Conservation (phyloP, 2,113 vertebrate genomes). For the Chloroceryle aenea region DNA sequence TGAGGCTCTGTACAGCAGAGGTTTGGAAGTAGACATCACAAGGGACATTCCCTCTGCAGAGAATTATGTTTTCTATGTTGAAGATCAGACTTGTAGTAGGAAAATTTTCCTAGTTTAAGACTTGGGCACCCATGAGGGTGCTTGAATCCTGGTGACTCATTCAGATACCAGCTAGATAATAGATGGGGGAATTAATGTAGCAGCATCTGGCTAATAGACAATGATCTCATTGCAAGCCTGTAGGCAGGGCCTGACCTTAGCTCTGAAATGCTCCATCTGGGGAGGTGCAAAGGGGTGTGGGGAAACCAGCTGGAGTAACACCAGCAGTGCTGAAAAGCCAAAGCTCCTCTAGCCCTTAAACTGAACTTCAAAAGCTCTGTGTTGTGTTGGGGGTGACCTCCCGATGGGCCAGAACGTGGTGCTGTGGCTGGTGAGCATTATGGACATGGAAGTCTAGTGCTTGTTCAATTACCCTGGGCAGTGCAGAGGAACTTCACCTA, state of each 20-base stretch:
- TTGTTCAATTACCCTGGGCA: neutral
- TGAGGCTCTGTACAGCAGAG: neutral
- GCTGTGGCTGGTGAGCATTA: neutral
- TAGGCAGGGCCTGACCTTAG: neutral
- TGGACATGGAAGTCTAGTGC: neutral
- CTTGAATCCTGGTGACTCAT: neutral
- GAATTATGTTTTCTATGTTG: neutral
- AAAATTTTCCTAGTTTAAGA: neutral
- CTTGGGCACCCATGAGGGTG: rapidly evolving
- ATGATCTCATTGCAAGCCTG: neutral
- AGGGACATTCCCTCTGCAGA: neutral
- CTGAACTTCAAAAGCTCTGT: too few species aligned
- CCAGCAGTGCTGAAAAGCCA: neutral
- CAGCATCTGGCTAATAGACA: neutral
- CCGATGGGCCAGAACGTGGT: rapidly evolving
- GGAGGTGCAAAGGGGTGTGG: neutral
- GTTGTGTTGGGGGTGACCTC: neutral
- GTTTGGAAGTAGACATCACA: neutral
- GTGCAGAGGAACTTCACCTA: rapidly evolving
- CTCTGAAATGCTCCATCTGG: neutral
- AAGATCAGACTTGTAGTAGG: neutral
- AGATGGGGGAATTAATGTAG: neutral
- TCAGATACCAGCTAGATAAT: neutral
- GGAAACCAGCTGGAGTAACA: neutral
- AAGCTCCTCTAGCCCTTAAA: neutral